Base-by-base conservation (phyloP, 2,888 invertebrate species). In the Cryptus armator region DNA sequence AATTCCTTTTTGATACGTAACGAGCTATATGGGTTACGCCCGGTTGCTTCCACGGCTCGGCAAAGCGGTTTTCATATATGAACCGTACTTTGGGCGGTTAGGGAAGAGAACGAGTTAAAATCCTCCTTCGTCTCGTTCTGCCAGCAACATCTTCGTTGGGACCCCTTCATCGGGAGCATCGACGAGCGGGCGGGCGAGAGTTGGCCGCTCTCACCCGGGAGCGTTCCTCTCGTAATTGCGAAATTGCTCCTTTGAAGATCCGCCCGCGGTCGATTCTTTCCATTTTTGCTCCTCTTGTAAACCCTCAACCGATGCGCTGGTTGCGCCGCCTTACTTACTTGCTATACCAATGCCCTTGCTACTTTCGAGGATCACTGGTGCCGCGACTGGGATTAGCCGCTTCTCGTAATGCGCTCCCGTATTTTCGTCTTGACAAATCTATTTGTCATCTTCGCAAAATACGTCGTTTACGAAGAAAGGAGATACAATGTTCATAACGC, bases 221-320 rank as follows among this genome's bases (percentile, higher is more conserved):
- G 86, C 88, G 87, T 87, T 88, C 86, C 91, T 90, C 89, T 91
- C 91, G 91, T 92, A 93, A 93, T 93, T 93, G 92, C 93, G 90
- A 92, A 93, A 93, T 93, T 93, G 92, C 92, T 92, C 91, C 92
- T 92, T 92, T 91, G 92, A 90, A 91, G 90, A 92, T 90, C 91
- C 91, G 90, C 90, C 89, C 91, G 89, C 88, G 89, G 87, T 74
- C 80, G 76, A 66, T 66, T 76, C 66, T 76, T 80, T 80, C 80
- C 76, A 84, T 81, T 84, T 80, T 70, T 70, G 51, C 70, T 37
- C 43, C 71, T 56, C 56, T 7, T 71, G 19, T 43, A 16, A 53
- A 71, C 43, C 71, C 53, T 19, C 56, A 56, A 53, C 19, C 53
- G 59, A 48, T 48, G 59, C 12, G 2, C 48, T 12, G 12, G 59